Conservation (phyloP, 2,797 vertebrate species). For the Acomys russatus region DNA sequence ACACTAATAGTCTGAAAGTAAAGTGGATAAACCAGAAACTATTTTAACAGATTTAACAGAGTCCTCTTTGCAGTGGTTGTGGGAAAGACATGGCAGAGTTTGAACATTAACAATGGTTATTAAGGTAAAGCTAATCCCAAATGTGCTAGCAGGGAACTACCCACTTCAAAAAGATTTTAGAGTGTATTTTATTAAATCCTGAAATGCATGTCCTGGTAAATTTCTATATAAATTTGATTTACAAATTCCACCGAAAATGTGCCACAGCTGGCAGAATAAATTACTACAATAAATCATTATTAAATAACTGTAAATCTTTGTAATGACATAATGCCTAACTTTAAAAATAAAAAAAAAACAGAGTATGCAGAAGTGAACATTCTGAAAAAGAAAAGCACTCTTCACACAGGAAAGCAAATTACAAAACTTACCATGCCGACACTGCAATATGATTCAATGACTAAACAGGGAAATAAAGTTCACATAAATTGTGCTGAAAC, state of each 20-base stretch:
- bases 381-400: conserved; percentile 81
- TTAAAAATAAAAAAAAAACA: conserved; percentile 85
- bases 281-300: conserved; percentile 90
- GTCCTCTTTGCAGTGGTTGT: conserved; percentile 36
- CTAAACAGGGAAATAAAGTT: conserved; percentile 87
- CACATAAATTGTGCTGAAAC: conserved; percentile 87
- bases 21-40: conserved; percentile 60
- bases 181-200: conserved; percentile 87
- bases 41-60: conserved; percentile 66
- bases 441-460: conserved; percentile 86
- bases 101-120: conserved; percentile 66
- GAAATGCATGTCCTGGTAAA: conserved; percentile 87
- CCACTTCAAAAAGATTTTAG: conserved; percentile 83
- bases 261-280: conserved; percentile 88
- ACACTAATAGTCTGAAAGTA: conserved; percentile 67
- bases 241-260: conserved; percentile 89
- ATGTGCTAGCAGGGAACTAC: conserved; percentile 68
- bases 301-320: conserved; percentile 91
- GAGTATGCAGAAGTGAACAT: conserved; percentile 85
- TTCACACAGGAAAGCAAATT: conserved; percentile 87
- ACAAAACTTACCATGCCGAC: conserved; percentile 85
- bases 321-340: conserved; percentile 87
- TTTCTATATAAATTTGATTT: conserved; percentile 88
- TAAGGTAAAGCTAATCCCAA: conserved; percentile 72
- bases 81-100: conserved; percentile 43